Evolutionary conservation across 2,797 vertebrate species (phyloP), one percentile per base, ranked within the genome.

Genomic region (Chaenodraco wilsoni): DNA sequence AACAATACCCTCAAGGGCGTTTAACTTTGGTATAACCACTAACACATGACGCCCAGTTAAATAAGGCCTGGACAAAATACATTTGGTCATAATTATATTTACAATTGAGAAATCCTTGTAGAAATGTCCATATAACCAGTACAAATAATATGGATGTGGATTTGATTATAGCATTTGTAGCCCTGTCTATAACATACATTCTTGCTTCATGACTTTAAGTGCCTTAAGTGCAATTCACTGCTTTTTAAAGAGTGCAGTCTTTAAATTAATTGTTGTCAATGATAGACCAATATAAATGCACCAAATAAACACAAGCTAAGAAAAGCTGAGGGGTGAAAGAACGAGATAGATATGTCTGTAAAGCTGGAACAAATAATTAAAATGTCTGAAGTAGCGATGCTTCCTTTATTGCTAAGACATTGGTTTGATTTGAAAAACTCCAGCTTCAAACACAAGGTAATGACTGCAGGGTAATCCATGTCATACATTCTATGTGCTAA

Each of bases 181-280:
- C 12, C 57, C 8, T 27, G 23, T 27, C 23, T 43, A 40, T 48
- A 14, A 11, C 23, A 52, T 46, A 1, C 6, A 49, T 4, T 57
- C 9, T 9, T 59, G 44, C n/a, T 65, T 55, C 31, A 40, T 58
- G 41, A 52, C 46, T 50, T 75, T 2, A 16, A 50, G 40, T 46
- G 40, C 14, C 19, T 13, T 56, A n/a, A 40, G 15, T 23, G 12
- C 27, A 14, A 52, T 3, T 17, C 23, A 51, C 4, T 45, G 13
- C 9, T 45, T 65, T 40, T 46, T 59, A 44, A 60, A 14, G 2
- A 52, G 17, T 10, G 11, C n/a, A 60, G 27, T 16, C 46, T 17
- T 45, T 46, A 15, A 11, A 33, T 1, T 50, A 33, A 23, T 12
- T 33, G 40, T 6, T 50, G 14, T 27, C 31, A 1, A 5, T 19